These are phyloP conservation scores for Mythimna ferrago DNA, from an alignment of 2,888 invertebrate species.

Conservation along the genomic window DNA sequence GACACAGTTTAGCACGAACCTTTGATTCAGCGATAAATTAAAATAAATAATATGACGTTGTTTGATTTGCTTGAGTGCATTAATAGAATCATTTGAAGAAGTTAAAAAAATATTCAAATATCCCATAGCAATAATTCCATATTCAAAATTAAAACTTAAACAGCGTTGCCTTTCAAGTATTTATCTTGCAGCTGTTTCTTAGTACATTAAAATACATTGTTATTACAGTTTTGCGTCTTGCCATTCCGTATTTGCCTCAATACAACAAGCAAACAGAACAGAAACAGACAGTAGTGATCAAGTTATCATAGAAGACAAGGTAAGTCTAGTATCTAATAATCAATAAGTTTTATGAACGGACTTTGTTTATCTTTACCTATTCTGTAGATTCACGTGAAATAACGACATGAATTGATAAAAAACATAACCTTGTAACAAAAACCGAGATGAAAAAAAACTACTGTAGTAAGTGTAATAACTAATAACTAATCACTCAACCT, in stretches of 20 bases:
- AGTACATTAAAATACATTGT: neutral
- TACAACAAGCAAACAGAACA: neutral
- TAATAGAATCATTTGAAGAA: neutral
- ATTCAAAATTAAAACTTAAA: neutral
- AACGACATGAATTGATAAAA: constrained; percentile 6
- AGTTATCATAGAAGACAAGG: neutral
- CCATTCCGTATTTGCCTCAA: neutral
- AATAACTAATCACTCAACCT: constrained; percentile 2
- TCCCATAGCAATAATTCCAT: neutral
- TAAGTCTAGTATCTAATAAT: constrained; percentile 14
- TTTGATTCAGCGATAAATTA: neutral
- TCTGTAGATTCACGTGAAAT: neutral
- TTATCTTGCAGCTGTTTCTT: neutral
- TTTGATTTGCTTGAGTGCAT: neutral
- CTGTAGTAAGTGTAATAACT: neutral
- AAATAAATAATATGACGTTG: neutral
- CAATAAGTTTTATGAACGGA: neutral
- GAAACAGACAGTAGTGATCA: constrained; percentile 1
- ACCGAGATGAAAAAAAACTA: neutral
- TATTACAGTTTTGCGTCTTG: constrained; percentile 2
- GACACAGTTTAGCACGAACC: no score
- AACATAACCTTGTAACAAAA: constrained; percentile 38
- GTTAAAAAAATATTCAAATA: neutral
- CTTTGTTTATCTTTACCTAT: neutral
- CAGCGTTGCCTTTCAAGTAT: neutral